phyloP scores from a whole-genome alignment of 35 echinoderm and acorn worm species.

The Apostichopus japonicus region DNA sequence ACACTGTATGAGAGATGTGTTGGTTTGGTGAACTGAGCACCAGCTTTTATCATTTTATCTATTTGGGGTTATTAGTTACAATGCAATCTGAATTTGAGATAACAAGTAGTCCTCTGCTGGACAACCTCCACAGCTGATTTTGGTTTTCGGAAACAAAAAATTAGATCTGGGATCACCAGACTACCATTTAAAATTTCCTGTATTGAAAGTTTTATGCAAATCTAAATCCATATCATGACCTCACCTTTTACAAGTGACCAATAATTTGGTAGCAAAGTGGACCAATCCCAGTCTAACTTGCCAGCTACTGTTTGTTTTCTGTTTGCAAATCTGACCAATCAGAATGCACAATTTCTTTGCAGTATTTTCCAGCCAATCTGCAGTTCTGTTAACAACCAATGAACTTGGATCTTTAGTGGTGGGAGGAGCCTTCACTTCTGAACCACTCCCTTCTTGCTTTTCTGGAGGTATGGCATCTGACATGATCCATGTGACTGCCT shows the following conservation, averaged over 20 bases:
- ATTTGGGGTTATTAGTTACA: too few species aligned
- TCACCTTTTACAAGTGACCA: conserved; percentile 80
- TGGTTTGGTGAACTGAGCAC: too few species aligned
- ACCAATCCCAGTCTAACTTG: conserved; percentile 79
- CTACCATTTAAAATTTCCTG: too few species aligned
- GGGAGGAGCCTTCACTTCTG: neutral
- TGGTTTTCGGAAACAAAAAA: neutral
- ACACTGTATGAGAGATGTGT: too few species aligned
- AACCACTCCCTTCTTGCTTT: neutral
- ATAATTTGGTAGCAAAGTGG: conserved; percentile 67
- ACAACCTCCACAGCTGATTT: neutral
- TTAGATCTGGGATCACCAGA: too few species aligned
- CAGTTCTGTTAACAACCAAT: conserved; percentile 61
- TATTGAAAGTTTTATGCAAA: neutral
- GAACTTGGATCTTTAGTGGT: conserved; percentile 17
- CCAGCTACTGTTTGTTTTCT: conserved; percentile 74
- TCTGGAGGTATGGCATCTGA: conserved; percentile 49
- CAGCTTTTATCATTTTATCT: too few species aligned
- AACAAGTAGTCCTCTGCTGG: too few species aligned
- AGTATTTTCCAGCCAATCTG: conserved; percentile 71
- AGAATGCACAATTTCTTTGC: conserved; percentile 87
- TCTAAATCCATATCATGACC: neutral
- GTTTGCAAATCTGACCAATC: conserved; percentile 74
- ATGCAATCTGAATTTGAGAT: too few species aligned
- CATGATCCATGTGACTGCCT: conserved; percentile 83